phyloP scores from a whole-genome alignment of 2,888 invertebrate species.

The Drosophila gaucha region DNA sequence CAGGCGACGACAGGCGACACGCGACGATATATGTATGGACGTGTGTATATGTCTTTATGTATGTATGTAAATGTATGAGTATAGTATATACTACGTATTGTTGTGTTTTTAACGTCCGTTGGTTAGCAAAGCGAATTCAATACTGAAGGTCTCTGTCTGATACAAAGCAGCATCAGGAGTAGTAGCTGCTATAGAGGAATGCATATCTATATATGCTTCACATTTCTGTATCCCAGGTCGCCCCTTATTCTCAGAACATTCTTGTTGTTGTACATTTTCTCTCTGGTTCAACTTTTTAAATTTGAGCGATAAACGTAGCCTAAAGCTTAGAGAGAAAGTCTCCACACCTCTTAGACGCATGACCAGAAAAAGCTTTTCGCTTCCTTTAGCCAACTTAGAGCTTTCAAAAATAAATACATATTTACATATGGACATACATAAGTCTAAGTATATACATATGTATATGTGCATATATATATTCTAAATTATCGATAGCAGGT shows the following conservation, averaged over 20 bases:
- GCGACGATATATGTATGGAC: constrained; percentile 29
- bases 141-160: constrained; percentile 50
- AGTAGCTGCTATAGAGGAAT: constrained; percentile 23
- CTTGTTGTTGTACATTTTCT: constrained; percentile 13
- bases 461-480: not conserved
- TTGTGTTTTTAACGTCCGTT: constrained; percentile 62
- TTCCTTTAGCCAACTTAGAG: constrained; percentile 4
- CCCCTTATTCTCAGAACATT: constrained; percentile 18
- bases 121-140: constrained; percentile 67
- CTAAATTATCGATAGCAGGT: constrained; percentile 18
- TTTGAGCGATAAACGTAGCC: constrained; percentile 5
- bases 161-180: constrained; percentile 42
- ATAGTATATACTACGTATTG: constrained; percentile 8
- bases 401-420: not conserved
- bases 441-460: not conserved
- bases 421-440: not conserved
- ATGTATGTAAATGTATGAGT: not conserved
- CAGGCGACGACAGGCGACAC: constrained; percentile 51
- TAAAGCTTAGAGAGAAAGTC: constrained; percentile 32
- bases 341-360: constrained; percentile 41
- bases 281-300: constrained; percentile 21
- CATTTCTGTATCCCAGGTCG: constrained; percentile 55
- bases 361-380: constrained; percentile 24
- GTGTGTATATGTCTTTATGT: constrained; percentile 4
- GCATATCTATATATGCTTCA: constrained; percentile 28